phyloP scores from a whole-genome alignment of 1,140 invertebrate genomes.

The Euschistus heros region DNA sequence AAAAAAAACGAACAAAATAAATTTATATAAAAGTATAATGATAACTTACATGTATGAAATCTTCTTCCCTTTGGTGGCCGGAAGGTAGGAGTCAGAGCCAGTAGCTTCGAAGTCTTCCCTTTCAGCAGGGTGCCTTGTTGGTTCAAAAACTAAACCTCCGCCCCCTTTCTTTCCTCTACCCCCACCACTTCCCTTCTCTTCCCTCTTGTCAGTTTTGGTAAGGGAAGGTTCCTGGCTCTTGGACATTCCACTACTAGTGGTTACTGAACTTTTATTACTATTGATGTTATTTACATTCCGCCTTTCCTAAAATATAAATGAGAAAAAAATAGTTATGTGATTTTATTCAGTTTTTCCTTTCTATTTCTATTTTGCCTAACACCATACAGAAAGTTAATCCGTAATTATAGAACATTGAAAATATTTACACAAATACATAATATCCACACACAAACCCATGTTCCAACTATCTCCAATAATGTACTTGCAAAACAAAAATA shows the following conservation, averaged over 20 bases:
- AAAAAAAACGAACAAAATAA: too few relatives aligned
- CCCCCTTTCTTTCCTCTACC: background rate
- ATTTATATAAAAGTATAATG: too few relatives aligned
- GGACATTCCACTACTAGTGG: background rate
- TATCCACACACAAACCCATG: too few relatives aligned
- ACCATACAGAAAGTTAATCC: too few relatives aligned
- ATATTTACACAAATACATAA: too few relatives aligned
- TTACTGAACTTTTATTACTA: background rate
- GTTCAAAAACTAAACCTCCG: constrained; percentile 43
- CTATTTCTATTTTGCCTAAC: too few relatives aligned
- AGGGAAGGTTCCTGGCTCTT: background rate
- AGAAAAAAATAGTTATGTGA: too few relatives aligned
- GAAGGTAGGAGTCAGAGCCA: constrained; percentile 46
- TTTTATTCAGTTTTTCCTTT: constrained; percentile 4
- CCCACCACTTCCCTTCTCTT: constrained; percentile 2
- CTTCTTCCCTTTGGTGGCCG: constrained; percentile 40
- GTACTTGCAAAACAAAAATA: too few relatives aligned
- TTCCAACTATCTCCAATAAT: too few relatives aligned
- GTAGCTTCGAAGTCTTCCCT: constrained; percentile 57
- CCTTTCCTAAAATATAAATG: constrained; percentile 9
- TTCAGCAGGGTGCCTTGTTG: constrained; percentile 50
- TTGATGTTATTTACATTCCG: background rate
- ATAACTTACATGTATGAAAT: constrained; percentile 32
- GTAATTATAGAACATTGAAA: too few relatives aligned
- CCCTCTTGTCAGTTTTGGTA: background rate